Conservation (phyloP, 2,888 invertebrate species). For the Ceraclea dissimilis region DNA sequence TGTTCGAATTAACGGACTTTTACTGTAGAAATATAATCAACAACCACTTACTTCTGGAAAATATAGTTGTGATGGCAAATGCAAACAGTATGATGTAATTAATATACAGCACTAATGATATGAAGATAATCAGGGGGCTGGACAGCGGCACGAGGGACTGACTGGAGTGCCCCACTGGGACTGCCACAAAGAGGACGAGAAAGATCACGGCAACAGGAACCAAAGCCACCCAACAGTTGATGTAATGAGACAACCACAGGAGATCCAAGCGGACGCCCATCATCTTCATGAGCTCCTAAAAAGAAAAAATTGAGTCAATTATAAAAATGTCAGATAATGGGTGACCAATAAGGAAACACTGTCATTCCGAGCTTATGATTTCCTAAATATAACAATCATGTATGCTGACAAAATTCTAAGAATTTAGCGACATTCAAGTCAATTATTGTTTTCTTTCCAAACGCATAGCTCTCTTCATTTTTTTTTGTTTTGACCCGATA, state of each 20-base stretch:
- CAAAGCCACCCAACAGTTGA: slow-evolving; percentile 53
- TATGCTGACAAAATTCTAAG: too few species aligned
- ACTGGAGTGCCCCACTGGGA: slow-evolving; percentile 12
- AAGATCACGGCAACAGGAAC: slow-evolving; percentile 42
- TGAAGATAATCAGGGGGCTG: slow-evolving; percentile 45
- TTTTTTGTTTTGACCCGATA: too few species aligned
- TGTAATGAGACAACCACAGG: slow-evolving; percentile 61
- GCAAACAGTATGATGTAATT: slow-evolving; percentile 52
- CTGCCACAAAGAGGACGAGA: slow-evolving; percentile 35
- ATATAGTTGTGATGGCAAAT: slow-evolving; percentile 54
- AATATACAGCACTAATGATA: slow-evolving; percentile 55
- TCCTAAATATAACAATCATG: too few species aligned
- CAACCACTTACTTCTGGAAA: slow-evolving; percentile 49
- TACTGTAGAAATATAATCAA: too few species aligned
- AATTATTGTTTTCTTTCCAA: too few species aligned
- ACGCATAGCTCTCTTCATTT: too few species aligned
- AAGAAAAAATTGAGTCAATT: too few species aligned
- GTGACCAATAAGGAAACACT: too few species aligned
- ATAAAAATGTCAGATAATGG: too few species aligned
- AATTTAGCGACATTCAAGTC: too few species aligned
- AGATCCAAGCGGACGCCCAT: slow-evolving; percentile 61
- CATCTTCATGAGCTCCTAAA: slow-evolving; percentile 70
- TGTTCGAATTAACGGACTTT: too few species aligned
- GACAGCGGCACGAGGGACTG: slow-evolving; percentile 46
- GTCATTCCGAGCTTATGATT: too few species aligned